A percentile compares a stretch with the other conserved stretches of the same genome.
Conservation (phyloP, 92 coral and sea anemone genomes). For the Blastomussa wellsi region DNA sequence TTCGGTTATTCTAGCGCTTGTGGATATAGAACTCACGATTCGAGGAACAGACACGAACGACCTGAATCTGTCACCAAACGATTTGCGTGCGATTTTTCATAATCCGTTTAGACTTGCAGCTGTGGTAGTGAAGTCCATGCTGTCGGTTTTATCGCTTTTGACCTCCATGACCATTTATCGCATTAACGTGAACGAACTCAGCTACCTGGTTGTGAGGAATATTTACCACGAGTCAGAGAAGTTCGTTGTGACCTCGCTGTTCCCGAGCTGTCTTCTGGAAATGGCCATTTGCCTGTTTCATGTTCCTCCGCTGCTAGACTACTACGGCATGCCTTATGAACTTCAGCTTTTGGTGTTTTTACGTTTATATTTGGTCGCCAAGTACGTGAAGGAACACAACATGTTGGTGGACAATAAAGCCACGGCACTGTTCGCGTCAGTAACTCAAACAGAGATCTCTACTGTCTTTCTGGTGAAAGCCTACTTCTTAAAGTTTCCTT, state of each 20-base stretch:
- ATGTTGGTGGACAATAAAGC: constrained; percentile 85
- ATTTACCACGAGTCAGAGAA: constrained; percentile 85
- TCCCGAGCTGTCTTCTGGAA: constrained; percentile 72
- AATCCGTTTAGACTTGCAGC: constrained; percentile 70
- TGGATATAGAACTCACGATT: constrained; percentile 78
- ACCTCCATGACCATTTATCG: constrained; percentile 78
- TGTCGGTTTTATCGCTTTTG: constrained; percentile 72
- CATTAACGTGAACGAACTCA: constrained; percentile 73
- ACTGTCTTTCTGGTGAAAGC: constrained; percentile 87
- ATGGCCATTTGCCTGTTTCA: constrained; percentile 73
- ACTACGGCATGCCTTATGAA: constrained; percentile 83
- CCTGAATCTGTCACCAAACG: constrained; percentile 31
- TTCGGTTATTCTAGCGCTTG: constrained; percentile 69
- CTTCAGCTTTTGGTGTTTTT: constrained; percentile 86
- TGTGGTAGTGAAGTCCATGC: constrained; percentile 59
- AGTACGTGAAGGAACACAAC: constrained; percentile 86
- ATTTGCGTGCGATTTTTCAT: constrained; percentile 24
- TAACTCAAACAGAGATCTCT: constrained; percentile 90
- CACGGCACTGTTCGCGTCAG: constrained; percentile 88
- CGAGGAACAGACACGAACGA: constrained; percentile 37
- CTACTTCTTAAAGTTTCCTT: constrained; percentile 88
- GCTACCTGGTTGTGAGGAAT: constrained; percentile 78
- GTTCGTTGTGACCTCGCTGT: constrained; percentile 66
- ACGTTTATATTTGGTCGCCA: constrained; percentile 79
- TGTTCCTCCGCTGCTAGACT: constrained; percentile 81